A percentile compares a stretch with the other conserved stretches of the same genome.
These are phyloP conservation scores for Scaptomyza graminum DNA, from an alignment of 1,140 invertebrate species.

Conservation along the genomic window DNA sequence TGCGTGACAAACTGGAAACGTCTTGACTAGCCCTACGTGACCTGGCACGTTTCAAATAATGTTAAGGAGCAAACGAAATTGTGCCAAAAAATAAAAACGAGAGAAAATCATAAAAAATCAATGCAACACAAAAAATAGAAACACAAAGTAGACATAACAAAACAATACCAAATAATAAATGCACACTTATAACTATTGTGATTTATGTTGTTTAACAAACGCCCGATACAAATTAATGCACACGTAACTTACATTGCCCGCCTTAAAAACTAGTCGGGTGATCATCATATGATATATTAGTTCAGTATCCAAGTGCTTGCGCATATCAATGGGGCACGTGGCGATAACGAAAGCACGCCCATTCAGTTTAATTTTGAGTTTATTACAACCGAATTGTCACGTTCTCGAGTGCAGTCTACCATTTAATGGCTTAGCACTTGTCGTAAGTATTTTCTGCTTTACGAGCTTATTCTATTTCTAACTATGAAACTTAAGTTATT, in stretches of 20 bases:
- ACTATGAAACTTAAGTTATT: too few relatives aligned
- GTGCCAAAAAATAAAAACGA: conserved; percentile 67
- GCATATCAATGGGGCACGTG: conserved; percentile 30
- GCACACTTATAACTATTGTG: not conserved
- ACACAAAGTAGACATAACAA: conserved; percentile 33
- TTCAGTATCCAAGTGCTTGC: not conserved
- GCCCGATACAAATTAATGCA: conserved; percentile 25
- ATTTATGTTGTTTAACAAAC: conserved; percentile 32
- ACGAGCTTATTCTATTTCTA: too few relatives aligned
- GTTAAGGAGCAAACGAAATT: conserved; percentile 73
- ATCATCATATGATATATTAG: conserved; percentile 7
- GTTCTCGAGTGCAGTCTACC: conserved; percentile 15
- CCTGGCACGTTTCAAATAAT: conserved; percentile 84
- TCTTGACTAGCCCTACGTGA: conserved; percentile 92
- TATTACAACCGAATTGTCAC: conserved; percentile 23
- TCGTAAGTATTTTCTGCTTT: not conserved
- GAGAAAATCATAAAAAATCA: conserved; percentile 50
- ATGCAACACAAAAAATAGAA: conserved; percentile 37
- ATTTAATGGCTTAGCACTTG: not conserved
- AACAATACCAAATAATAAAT: not conserved
- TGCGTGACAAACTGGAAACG: conserved; percentile 86
- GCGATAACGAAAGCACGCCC: conserved; percentile 30
- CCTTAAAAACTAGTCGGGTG: not conserved
- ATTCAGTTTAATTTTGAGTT: conserved; percentile 8
- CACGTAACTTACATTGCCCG: conserved; percentile 5